Conservation (phyloP, 2,888 invertebrate species). For the Campoletis raptor region DNA sequence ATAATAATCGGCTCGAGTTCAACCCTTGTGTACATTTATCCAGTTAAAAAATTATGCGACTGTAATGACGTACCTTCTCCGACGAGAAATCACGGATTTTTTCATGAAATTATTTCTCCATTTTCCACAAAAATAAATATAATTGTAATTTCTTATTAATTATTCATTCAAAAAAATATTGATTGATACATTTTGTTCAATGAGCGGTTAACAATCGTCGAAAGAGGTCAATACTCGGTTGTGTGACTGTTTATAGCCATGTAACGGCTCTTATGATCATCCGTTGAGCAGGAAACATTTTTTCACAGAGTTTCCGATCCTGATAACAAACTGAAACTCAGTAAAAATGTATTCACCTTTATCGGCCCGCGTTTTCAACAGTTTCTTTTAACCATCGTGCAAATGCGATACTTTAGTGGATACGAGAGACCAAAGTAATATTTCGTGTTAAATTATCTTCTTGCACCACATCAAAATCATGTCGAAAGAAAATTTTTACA, state of each 20-base stretch:
- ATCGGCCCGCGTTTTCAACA: too few relatives aligned
- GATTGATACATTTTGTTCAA: not conserved
- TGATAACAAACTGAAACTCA: too few relatives aligned
- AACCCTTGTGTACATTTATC: conserved; percentile 1
- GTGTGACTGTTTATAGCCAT: too few relatives aligned
- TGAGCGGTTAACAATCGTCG: too few relatives aligned
- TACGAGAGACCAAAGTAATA: too few relatives aligned
- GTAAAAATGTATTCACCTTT: too few relatives aligned
- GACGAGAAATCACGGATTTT: not conserved
- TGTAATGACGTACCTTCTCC: not conserved
- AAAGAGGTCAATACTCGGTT: too few relatives aligned
- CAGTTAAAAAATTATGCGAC: conserved; percentile 13
- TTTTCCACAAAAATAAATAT: not conserved
- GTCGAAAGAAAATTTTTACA: not conserved
- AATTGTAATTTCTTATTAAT: not conserved
- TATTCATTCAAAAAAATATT: not conserved
- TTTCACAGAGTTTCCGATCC: too few relatives aligned
- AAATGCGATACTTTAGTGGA: too few relatives aligned
- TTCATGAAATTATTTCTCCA: not conserved
- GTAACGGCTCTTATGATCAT: too few relatives aligned
- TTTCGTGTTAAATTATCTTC: not conserved
- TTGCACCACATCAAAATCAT: not conserved
- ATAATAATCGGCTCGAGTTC: conserved; percentile 49
- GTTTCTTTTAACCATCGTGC: too few relatives aligned
- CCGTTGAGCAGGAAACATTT: too few relatives aligned